Evolutionary conservation across 2,113 vertebrate genomes (phyloP).

Genomic region (Lophotis ruficrista): DNA sequence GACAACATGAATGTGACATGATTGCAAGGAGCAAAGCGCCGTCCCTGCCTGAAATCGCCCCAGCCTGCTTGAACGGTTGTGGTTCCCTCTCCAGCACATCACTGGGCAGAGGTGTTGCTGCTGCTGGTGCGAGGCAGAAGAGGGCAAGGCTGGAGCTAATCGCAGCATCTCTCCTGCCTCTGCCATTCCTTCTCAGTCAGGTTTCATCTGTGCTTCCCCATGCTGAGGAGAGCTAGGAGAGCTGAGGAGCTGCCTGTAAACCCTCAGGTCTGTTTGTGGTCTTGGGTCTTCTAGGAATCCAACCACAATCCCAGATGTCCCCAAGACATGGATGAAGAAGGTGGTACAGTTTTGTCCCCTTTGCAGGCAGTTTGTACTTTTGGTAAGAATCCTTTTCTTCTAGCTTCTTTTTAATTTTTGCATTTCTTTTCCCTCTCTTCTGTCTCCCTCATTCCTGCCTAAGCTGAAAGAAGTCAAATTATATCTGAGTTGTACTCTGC

Average conservation of each 20-base stretch:
- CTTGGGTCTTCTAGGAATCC: not conserved
- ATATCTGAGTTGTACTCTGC: slow-evolving; percentile 2
- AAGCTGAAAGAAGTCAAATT: not conserved
- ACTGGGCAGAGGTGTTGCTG: rapidly evolving
- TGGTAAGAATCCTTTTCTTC: not conserved
- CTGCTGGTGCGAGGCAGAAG: not conserved
- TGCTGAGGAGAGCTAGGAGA: too few relatives aligned
- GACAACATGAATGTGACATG: not conserved
- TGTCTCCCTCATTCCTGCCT: not conserved
- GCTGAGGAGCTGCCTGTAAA: not conserved
- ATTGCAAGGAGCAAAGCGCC: not conserved
- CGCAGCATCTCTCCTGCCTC: not conserved
- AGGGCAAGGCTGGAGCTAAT: not conserved
- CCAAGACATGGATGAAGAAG: not conserved
- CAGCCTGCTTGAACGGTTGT: rapidly evolving
- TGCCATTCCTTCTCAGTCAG: not conserved
- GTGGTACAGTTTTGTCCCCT: not conserved
- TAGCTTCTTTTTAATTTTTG: not conserved
- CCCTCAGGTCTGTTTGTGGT: not conserved
- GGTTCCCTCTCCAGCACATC: not conserved
- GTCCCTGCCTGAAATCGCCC: rapidly evolving
- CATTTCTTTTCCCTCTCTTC: not conserved
- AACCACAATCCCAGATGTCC: not conserved
- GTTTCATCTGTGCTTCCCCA: not conserved
- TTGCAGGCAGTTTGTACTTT: not conserved